phyloP scores from a whole-genome alignment of 2,888 invertebrate species.

The Drosophila meridiana region DNA sequence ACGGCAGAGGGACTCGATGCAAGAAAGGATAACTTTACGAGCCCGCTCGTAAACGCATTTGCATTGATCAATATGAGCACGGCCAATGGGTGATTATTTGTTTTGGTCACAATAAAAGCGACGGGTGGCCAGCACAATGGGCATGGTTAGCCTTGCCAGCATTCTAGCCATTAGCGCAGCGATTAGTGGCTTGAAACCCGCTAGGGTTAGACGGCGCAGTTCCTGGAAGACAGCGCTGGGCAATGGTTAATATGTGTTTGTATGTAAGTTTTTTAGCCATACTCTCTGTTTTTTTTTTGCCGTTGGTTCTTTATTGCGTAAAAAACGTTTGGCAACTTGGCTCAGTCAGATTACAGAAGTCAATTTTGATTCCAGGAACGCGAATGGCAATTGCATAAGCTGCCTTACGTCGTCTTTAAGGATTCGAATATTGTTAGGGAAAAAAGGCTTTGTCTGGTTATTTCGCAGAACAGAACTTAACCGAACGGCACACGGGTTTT shows the following conservation, averaged over 20 bases:
- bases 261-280: conserved; percentile 12
- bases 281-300: background rate
- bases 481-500: conserved; percentile 10
- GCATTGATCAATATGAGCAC: conserved; percentile 71
- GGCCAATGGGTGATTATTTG: conserved; percentile 80
- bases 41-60: conserved; percentile 68
- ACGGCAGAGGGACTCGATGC: conserved; percentile 58
- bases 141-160: conserved; percentile 49
- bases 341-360: conserved; percentile 49
- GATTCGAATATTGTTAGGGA: background rate
- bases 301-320: conserved; percentile 54
- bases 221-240: conserved; percentile 41
- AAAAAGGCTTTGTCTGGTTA: conserved; percentile 42
- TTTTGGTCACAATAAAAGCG: conserved; percentile 79
- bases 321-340: conserved; percentile 50
- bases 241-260: background rate
- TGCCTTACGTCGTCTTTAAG: conserved; percentile 14
- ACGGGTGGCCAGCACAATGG: conserved; percentile 73
- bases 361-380: conserved; percentile 52
- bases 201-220: conserved; percentile 37
- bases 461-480: conserved; percentile 9
- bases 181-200: conserved; percentile 58
- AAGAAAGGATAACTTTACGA: conserved; percentile 80
- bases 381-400: conserved; percentile 37
- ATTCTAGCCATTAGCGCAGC: conserved; percentile 37